These are phyloP conservation scores for Ceraclea dissimilis DNA, from an alignment of 2,888 invertebrate genomes.

Conservation along the genomic window DNA sequence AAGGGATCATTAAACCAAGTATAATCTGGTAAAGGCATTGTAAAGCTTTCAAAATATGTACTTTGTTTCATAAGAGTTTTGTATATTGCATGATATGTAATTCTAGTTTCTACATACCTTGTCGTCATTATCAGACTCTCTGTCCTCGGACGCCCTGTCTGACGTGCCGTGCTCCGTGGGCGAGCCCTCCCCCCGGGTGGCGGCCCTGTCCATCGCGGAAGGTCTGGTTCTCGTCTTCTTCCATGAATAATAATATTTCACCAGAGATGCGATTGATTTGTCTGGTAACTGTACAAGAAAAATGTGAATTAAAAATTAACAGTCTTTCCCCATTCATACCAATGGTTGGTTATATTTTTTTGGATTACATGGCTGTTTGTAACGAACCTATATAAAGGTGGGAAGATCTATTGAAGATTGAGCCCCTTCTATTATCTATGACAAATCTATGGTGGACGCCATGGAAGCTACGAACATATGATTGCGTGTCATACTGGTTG, in stretches of 20 bases:
- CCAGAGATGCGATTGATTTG: constrained; percentile 91
- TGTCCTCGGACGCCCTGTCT: constrained; percentile 74
- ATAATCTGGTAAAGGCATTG: background rate
- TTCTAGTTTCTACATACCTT: constrained; percentile 59
- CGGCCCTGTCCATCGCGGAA: constrained; percentile 88
- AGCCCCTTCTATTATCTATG: no score
- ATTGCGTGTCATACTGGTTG: no score
- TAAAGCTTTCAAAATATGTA: background rate
- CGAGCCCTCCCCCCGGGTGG: constrained; percentile 49
- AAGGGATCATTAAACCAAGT: background rate
- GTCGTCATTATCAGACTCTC: constrained; percentile 84
- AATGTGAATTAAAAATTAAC: background rate
- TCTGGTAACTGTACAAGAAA: constrained; percentile 76
- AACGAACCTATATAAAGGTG: no score
- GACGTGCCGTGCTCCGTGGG: constrained; percentile 48
- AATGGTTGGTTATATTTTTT: no score
- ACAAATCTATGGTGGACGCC: no score
- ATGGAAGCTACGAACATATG: no score
- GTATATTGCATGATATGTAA: no score
- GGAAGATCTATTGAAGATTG: no score
- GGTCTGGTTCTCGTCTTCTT: constrained; percentile 90
- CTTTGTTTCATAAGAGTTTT: background rate
- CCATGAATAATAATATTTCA: constrained; percentile 98
- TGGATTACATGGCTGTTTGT: no score
- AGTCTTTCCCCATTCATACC: no score